Conservation (phyloP, 2,888 invertebrate species). For the Eristalis pertinax region DNA sequence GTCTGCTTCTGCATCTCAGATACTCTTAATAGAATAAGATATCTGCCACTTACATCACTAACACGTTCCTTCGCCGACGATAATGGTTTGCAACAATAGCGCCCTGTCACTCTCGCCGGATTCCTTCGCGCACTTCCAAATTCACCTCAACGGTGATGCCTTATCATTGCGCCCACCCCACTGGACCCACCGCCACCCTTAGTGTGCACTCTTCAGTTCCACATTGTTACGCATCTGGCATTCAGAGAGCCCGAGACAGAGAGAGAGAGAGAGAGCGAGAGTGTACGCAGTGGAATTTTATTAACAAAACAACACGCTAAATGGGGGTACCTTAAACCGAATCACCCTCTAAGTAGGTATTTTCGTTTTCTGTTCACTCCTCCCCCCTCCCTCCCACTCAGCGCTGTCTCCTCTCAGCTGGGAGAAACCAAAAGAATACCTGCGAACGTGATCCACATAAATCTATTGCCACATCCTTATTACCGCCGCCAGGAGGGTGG, state of each 20-base stretch:
- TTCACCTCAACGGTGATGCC: slow-evolving; percentile 39
- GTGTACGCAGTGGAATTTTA: slow-evolving; percentile 47
- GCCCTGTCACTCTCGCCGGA: not conserved
- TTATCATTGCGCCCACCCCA: slow-evolving; percentile 22
- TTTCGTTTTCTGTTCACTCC: slow-evolving; percentile 16
- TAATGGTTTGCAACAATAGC: slow-evolving; percentile 2
- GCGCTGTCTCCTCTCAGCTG: too few species aligned
- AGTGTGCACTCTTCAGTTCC: slow-evolving; percentile 31
- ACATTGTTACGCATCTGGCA: slow-evolving; percentile 52
- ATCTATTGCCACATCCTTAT: slow-evolving; percentile 57
- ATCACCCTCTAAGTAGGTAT: slow-evolving; percentile 62
- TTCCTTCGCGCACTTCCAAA: slow-evolving; percentile 15
- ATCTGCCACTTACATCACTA: slow-evolving; percentile 56
- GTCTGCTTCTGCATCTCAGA: not conserved
- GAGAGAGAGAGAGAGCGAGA: not conserved
- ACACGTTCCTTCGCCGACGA: slow-evolving; percentile 42
- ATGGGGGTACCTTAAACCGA: slow-evolving; percentile 41
- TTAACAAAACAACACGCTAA: slow-evolving; percentile 43
- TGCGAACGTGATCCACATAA: slow-evolving; percentile 66
- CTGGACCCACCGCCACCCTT: not conserved
- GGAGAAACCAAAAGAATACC: not conserved
- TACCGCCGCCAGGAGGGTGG: not conserved
- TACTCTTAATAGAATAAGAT: slow-evolving; percentile 61
- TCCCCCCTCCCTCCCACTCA: not conserved
- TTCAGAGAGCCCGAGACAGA: not conserved